These are phyloP conservation scores for Cantharis lateralis DNA, from an alignment of 2,888 invertebrate species.

Conservation along the genomic window DNA sequence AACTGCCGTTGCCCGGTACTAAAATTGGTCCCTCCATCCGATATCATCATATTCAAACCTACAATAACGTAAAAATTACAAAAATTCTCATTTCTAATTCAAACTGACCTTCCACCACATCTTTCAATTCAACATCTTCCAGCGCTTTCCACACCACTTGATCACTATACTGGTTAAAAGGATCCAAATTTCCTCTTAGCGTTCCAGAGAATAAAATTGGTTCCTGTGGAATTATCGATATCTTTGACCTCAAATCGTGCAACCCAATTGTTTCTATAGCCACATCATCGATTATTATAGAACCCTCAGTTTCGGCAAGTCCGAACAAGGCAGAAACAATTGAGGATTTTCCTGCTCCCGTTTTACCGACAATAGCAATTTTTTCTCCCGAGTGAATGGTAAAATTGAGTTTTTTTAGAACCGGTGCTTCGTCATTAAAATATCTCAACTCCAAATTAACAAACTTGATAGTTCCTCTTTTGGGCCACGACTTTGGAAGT, in stretches of 20 bases:
- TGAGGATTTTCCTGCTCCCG: conserved; percentile 80
- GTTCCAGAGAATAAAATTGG: conserved; percentile 82
- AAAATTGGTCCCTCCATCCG: not conserved
- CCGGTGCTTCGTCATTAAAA: conserved; percentile 69
- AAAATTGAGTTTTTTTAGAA: conserved; percentile 73
- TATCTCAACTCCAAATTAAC: conserved; percentile 74
- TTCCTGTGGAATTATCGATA: conserved; percentile 63
- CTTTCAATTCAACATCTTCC: conserved; percentile 81
- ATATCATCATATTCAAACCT: not conserved
- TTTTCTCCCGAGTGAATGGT: conserved; percentile 69
- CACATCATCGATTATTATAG: conserved; percentile 66
- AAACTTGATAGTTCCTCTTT: conserved; percentile 70
- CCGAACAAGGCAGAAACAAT: conserved; percentile 72
- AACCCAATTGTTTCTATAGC: conserved; percentile 61
- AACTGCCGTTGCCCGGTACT: not conserved
- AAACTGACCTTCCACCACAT: conserved; percentile 59
- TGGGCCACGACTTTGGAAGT: conserved; percentile 78
- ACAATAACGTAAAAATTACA: not conserved
- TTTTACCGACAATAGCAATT: conserved; percentile 80
- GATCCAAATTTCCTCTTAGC: conserved; percentile 87
- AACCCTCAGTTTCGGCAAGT: conserved; percentile 62
- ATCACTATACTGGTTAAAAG: conserved; percentile 81
- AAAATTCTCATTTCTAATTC: not conserved
- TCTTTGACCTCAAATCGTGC: conserved; percentile 56
- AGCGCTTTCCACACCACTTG: conserved; percentile 81